phyloP scores from a whole-genome alignment of 2,888 invertebrate species.

The Dicranocentrus wangi region DNA sequence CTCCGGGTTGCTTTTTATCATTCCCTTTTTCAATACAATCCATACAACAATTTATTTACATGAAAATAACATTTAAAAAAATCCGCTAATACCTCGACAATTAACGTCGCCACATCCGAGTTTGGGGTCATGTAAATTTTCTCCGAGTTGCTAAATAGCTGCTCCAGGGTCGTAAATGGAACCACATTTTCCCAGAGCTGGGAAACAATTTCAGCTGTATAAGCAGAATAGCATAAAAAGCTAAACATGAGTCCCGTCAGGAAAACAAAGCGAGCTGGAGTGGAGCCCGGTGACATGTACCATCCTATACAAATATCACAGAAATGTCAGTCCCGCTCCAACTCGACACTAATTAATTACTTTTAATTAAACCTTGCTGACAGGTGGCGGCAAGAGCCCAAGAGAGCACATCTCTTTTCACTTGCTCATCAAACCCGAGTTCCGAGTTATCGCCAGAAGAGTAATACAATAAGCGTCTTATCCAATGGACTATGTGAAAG shows the following conservation, averaged over 20 bases:
- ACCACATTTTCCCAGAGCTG: neutral
- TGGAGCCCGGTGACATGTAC: neutral
- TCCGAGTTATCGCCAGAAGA: too few relatives aligned
- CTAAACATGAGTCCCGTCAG: constrained; percentile 8
- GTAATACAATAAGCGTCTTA: too few relatives aligned
- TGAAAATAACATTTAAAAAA: too few relatives aligned
- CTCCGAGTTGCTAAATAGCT: neutral
- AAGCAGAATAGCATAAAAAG: constrained; percentile 6
- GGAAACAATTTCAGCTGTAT: neutral
- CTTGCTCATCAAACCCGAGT: neutral
- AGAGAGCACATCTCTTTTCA: neutral
- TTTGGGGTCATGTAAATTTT: neutral
- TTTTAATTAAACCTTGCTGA: constrained; percentile 23
- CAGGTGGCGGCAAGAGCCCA: constrained; percentile 9
- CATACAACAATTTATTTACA: too few relatives aligned
- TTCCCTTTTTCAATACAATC: too few relatives aligned
- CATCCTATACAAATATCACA: neutral
- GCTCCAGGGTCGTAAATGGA: neutral
- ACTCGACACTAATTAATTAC: too few relatives aligned
- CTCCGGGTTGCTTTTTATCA: too few relatives aligned
- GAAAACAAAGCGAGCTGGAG: neutral
- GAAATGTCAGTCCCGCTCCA: too few relatives aligned
- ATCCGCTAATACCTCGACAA: too few relatives aligned
- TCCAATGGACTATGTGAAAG: neutral
- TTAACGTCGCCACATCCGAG: neutral